phyloP scores from a whole-genome alignment of 2,797 vertebrate species.

The Tauraco hartlaubi region DNA sequence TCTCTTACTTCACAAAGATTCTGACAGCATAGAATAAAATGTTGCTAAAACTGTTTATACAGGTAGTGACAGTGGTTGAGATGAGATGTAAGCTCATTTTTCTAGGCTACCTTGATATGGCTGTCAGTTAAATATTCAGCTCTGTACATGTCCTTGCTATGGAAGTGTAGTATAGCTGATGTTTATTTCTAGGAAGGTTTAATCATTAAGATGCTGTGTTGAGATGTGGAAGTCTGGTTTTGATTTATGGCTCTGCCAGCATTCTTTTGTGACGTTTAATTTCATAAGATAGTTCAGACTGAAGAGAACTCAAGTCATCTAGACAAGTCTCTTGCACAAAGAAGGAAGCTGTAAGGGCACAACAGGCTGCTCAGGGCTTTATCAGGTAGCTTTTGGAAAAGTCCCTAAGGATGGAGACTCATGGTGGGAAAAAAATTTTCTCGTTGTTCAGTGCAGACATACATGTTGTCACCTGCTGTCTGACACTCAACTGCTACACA shows the following conservation, averaged over 20 bases:
- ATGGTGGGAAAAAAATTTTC: background rate
- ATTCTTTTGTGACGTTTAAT: background rate
- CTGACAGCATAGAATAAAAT: background rate
- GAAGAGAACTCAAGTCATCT: background rate
- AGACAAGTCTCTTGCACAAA: background rate
- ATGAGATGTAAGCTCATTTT: background rate
- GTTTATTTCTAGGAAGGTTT: background rate
- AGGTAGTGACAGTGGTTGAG: background rate
- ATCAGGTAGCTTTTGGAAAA: background rate
- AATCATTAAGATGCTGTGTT: background rate
- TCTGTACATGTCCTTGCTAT: background rate
- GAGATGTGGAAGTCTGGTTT: background rate
- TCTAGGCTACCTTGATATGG: background rate
- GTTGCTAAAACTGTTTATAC: background rate
- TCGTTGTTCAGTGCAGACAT: background rate
- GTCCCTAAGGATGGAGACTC: accelerated
- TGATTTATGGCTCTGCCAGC: background rate
- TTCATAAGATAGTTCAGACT: background rate
- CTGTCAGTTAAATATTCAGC: background rate
- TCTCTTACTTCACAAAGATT: background rate
- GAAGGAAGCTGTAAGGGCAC: background rate
- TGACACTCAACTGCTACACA: accelerated
- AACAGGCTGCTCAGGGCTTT: background rate
- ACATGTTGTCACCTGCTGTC: background rate
- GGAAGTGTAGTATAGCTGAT: background rate